These are phyloP conservation scores for Amphiura filiformis DNA, from an alignment of 35 echinoderm and acorn worm species.

Conservation along the genomic window DNA sequence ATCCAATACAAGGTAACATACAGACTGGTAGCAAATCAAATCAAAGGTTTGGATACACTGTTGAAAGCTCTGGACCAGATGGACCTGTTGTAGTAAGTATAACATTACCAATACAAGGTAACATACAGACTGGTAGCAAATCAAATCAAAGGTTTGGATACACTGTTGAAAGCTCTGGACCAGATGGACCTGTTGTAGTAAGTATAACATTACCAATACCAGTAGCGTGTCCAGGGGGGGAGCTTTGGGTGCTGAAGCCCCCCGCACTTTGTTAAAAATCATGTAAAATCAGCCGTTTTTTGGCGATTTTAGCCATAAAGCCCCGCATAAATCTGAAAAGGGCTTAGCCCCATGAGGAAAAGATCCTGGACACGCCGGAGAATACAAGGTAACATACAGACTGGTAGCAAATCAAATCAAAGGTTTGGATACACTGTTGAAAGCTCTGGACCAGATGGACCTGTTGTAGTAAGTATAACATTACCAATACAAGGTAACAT, in stretches of 20 bases:
- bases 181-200: constrained; percentile 56
- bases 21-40: constrained; percentile 36
- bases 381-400: background rate
- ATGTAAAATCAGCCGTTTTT: no score
- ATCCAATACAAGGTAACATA: no score
- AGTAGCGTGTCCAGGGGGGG: no score
- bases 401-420: constrained; percentile 41
- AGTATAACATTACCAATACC: no score
- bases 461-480: constrained; percentile 45
- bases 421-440: constrained; percentile 38
- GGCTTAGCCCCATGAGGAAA: no score
- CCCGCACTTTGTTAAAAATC: no score
- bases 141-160: constrained; percentile 53
- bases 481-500: no score
- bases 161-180: constrained; percentile 31
- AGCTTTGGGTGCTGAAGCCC: no score
- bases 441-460: constrained; percentile 38
- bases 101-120: background rate
- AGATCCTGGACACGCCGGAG: no score
- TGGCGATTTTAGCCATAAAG: no score
- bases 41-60: constrained; percentile 38
- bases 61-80: constrained; percentile 43
- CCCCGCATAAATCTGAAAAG: no score
- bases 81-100: constrained; percentile 39
- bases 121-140: constrained; percentile 29